Evolutionary conservation across 2,797 vertebrate species (phyloP), one percentile per base, ranked within the genome.

Genomic region (Tragopan temminckii): DNA sequence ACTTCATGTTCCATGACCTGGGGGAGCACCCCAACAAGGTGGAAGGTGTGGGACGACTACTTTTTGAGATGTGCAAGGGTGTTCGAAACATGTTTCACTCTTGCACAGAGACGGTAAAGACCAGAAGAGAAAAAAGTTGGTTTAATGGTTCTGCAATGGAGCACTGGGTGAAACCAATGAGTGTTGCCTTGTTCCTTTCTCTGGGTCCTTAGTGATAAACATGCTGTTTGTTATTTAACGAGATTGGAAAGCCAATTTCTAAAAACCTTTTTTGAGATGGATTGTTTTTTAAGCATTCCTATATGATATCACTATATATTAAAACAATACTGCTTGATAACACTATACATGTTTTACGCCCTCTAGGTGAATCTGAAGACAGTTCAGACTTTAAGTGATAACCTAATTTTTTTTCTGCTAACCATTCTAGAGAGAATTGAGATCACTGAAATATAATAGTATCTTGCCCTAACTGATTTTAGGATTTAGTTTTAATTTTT

Each of bases 21-120:
- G 95, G 97, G 66, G 93, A 98, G 67, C 97, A 99, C 87, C 98
- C 98, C 0, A 97, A 98, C 93, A 99, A 99, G 83, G 98, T 97
- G 8, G 98, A 98, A 95, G 99, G 99, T 86, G 98, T 98, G 5
- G 99, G 99, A 62, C 99, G 98, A 89, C 98, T 99, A 80, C 97
- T 99, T 76, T 99, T 99, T 90, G 99, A 99, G 96, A 99, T 99
- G 98, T 99, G 99, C 97, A 99, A 98, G 98, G 99, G 99, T 55
- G 99, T 99, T 87, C 97, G 98, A 85, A 98, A 98, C 94, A 99
- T 99, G 99, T 99, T 99, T 91, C 99, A 99, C 95, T 99, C 99
- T 27, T 99, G 98, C 50, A 91, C 99, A 23, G 95, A 96, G 74
- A 98, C 88, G 83, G 99, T 99, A 97, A 99, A 76, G 67, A 88